Percentiles rank a stretch among this genome's conserved stretches.
Conservation (phyloP, 1,140 invertebrate species). For the Atopsyche davidsoni region DNA sequence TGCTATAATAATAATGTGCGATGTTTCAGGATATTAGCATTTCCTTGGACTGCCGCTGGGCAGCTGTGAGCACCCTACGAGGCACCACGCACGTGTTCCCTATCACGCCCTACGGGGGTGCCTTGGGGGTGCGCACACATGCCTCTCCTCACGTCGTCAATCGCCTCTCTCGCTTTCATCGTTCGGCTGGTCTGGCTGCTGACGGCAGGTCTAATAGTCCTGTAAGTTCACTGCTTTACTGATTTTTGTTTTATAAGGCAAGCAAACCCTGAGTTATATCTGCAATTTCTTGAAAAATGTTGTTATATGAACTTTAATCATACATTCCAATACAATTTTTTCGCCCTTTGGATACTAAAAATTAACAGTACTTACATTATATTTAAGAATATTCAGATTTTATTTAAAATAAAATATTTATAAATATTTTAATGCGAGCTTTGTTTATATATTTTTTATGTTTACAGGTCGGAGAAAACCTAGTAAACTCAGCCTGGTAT, state of each 20-base stretch:
- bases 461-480: slow-evolving; percentile 36
- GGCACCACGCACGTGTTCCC: slow-evolving; percentile 98
- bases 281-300: no score
- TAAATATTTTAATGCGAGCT: no score
- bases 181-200: slow-evolving; percentile 82
- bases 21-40: slow-evolving; percentile 74
- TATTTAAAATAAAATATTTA: no score
- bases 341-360: no score
- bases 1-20: background rate
- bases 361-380: no score
- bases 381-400: no score
- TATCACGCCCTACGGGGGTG: slow-evolving; percentile 93
- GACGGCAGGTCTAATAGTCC: slow-evolving; percentile 73
- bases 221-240: slow-evolving; percentile 28
- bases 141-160: slow-evolving; percentile 90
- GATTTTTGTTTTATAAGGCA: background rate
- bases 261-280: no score
- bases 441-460: no score
- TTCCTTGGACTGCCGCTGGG: slow-evolving; percentile 91
- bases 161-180: slow-evolving; percentile 88
- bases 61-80: slow-evolving; percentile 86
- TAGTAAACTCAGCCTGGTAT: slow-evolving; percentile 59
- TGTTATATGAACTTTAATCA: no score
- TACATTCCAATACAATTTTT: no score
- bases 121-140: slow-evolving; percentile 86